Evolutionary conservation across 2,113 vertebrate genomes (phyloP), one percentile per base, ranked within the genome.

Genomic region (Neolamprologus sp.): DNA sequence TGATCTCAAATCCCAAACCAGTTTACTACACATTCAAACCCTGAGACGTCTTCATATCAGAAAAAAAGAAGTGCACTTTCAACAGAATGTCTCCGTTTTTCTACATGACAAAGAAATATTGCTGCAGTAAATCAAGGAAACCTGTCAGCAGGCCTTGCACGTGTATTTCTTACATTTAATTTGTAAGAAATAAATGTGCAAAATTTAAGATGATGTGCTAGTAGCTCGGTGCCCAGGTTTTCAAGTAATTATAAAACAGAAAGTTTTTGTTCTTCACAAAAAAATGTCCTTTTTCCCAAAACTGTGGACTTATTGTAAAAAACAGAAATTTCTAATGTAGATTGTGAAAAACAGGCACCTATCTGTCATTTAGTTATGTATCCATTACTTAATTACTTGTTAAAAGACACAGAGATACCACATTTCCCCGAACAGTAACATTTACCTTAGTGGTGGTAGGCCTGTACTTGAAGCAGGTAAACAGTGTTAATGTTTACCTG

Each of bases 261-360:
- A 68, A 12, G 31, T 12, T 65, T 65, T 65, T 65, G 60, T 65
- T 65, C 60, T 65, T 65, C 2, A 7, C 31, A 35, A 58, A 60
- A 19, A 33, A 7, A 19, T 0, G 9, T 65, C 6, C 17, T 5
- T 35, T 35, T 35, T 0, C 31, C 6, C 60, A n/a, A 35, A 65
- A 65, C 31, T 65, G 31, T 65, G 60, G 31, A 35, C 31, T 35
- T 63, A 35, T 63, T 35, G 17, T 35, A 63, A 63, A 63, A 35
- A 35, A 35, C 31, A n/a, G 31, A 35, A 0, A 7, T 63, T 35
- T 63, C 58, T 63, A 63, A n/a, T 1, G 31, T 7, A 63, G 17
- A 35, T n/a, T 19, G 31, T 35, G 58, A 63, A 63, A 63, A 63
- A 63, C 58, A 0, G 9, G 31, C 31, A n/a, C 31, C 31, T 0